Base-by-base conservation (phyloP, 2,888 invertebrate species). In the Napeogenes inachia region DNA sequence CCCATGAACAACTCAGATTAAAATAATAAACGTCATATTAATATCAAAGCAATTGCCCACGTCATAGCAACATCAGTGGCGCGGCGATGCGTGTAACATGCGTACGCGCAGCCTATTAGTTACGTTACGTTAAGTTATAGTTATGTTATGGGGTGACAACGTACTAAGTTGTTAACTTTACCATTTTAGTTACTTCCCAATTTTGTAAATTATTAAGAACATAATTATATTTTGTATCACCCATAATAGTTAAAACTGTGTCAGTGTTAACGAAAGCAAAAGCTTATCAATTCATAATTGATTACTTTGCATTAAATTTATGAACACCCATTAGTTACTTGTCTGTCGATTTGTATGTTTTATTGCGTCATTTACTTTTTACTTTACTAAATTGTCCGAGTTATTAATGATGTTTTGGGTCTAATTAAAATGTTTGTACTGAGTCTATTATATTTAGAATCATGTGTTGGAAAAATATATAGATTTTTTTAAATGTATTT, bases 51-150 rank as follows among this genome's bases (percentile, higher is more conserved):
- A 45, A 55, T 57, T 45, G 45, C 56, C 42, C 58, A 38, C 50
- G 38, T 50, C 21, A 42, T 30, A 47, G 33, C 33, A 50, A 35
- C 56, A 54, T 62, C 60, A 42, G 21, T 56, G 57, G 45, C 57
- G 61, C 62, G 57, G 60, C 56, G 59, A 50, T 30, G 50, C 61
- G 61, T 59, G 38, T 62, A 61, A 64, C 66, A 62, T 65, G 60
- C 66, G 64, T 63, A 62, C 65, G 64, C 66, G 67, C 69, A 71
- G 70, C 70, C 62, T 66, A 68, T 68, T 74, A 73, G 8, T 42
- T 8, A 21, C 10, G 42, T 42, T 35, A 42, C 3, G 42, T 12
- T 42, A 42, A 2, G 10, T 42, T 42, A 42, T 8, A 42, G 8
- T 42, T 10, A 50, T 30, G 4, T 21, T 47, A 6, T 47, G 12